Evolutionary conservation across 2,113 vertebrate species (phyloP), one percentile per base, ranked within the genome.

Genomic region (Phoxinus phoxinus): DNA sequence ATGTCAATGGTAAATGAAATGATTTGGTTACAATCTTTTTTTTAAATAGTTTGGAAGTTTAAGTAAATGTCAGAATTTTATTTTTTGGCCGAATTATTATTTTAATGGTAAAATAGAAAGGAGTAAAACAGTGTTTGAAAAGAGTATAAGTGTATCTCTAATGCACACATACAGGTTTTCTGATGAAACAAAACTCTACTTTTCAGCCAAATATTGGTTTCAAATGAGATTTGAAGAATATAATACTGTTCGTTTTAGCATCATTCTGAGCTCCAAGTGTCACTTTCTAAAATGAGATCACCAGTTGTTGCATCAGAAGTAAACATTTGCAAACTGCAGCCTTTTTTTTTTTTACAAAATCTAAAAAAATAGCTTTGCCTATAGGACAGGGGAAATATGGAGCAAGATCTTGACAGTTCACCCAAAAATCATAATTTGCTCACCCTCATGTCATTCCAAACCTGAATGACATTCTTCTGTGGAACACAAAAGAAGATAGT

Each of bases 271-370:
- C 30, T 37, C 30, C 32, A 78, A 56, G 76, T n/a, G 5, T 41
- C 53, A 35, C 74, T 58, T 58, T 58, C 51, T 58, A 10, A 56
- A 76, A 77, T 32, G 12, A 77, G 27, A 77, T 77, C 75, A n/a
- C 51, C 27, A 53, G 51, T 9, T 78, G 51, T 6, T n/a, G 3
- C 21, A 3, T 59, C 35, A 41, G 35, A 59, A 59, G 59, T 37
- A 59, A 25, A 37, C 25, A 76, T 76, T 56, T 56, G 37, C 12
- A 51, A 53, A 53, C 7, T 76, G 46, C 8, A 76, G 25, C 51
- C 2, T 19, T 19, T 53, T 21, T 27, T 53, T 75, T 19, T 51
- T 30, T 37, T 8, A 74, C 1, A 21, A 75, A 75, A 48, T 15
- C 13, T 19, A 17, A 46, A 61, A 59, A 58, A 58, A 59, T n/a